Evolutionary conservation across 2,888 invertebrate genomes (phyloP).

Genomic region (Eilema depressum): DNA sequence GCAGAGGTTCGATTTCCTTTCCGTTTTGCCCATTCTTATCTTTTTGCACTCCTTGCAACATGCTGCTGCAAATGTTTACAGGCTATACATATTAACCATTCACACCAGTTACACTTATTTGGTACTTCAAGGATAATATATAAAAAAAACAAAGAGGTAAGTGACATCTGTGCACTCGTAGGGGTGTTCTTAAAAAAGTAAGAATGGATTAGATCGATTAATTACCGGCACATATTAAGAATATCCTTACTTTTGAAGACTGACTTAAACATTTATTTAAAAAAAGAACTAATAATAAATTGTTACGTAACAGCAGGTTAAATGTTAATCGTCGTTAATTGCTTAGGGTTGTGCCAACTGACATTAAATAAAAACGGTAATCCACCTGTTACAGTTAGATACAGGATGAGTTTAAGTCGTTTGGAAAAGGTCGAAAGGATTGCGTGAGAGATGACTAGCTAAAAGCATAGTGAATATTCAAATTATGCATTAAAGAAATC

Average conservation of each 20-base stretch:
- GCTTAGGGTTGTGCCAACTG: constrained; percentile 70
- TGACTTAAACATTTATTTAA: constrained; percentile 22
- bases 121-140: background rate
- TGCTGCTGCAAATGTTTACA: background rate
- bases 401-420: background rate
- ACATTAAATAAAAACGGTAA: constrained; percentile 54
- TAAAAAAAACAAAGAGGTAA: background rate
- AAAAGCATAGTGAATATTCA: background rate
- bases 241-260: constrained; percentile 14
- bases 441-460: background rate
- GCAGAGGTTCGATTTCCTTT: no score
- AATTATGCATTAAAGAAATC: background rate
- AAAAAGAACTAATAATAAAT: constrained; percentile 50
- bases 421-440: background rate
- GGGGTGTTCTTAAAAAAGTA: background rate
- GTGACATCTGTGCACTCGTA: background rate
- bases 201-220: constrained; percentile 1
- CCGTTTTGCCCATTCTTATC: no score
- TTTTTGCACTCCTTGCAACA: no score
- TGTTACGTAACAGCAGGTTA: constrained; percentile 75
- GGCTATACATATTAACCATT: no score
- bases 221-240: constrained; percentile 9
- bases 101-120: no score
- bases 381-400: constrained; percentile 76
- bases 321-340: constrained; percentile 78